Percentiles rank a stretch among this genome's conserved stretches.
Evolutionary conservation across 2,797 vertebrate species (phyloP).

Genomic region (Dipus sagitta): DNA sequence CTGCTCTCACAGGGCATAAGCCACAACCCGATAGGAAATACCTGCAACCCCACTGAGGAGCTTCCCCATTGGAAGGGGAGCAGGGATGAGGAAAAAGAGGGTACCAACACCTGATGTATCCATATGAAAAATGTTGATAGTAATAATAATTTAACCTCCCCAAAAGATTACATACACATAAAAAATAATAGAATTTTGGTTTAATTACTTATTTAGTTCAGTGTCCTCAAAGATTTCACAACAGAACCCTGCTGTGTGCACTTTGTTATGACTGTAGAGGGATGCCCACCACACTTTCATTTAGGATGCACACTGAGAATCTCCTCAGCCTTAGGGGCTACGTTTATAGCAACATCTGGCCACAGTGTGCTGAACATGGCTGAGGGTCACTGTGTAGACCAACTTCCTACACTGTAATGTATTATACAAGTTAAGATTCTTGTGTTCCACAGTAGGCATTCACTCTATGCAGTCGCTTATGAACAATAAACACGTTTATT

Average conservation of each 20-base stretch:
- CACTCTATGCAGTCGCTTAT: not conserved
- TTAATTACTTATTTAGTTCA: not conserved
- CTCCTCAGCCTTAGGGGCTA: not conserved
- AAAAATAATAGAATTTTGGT: not conserved
- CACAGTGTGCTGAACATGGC: not conserved
- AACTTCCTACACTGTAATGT: not conserved
- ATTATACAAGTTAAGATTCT: not conserved
- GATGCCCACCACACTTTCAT: not conserved
- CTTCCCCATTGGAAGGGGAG: too few species aligned
- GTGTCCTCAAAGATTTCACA: slow-evolving; percentile 3
- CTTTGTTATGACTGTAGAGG: not conserved
- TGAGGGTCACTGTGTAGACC: not conserved
- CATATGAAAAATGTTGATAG: too few species aligned
- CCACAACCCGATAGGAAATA: too few species aligned
- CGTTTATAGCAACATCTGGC: not conserved
- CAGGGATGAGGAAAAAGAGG: too few species aligned
- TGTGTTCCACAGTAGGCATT: not conserved
- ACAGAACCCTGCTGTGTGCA: not conserved
- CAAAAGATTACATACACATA: not conserved
- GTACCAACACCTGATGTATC: too few species aligned
- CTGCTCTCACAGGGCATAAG: too few species aligned
- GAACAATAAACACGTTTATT: not conserved
- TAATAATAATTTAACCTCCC: too few species aligned
- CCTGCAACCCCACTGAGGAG: too few species aligned
- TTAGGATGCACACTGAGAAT: not conserved